Conservation (phyloP, 2,797 vertebrate species). For the Pangasius krempfi region DNA sequence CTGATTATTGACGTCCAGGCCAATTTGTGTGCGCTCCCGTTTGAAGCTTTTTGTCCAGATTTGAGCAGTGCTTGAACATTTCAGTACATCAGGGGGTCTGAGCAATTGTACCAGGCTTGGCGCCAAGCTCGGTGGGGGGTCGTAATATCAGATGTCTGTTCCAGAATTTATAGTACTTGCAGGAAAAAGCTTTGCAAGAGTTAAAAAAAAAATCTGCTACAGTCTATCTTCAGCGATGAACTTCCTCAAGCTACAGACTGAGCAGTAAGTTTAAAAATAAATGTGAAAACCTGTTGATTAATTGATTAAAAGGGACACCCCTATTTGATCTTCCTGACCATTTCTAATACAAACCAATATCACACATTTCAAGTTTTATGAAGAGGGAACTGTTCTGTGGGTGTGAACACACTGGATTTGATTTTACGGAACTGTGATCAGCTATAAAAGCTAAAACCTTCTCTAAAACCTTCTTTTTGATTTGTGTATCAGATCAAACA, state of each 20-base stretch:
- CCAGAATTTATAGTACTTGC: slow-evolving; percentile 3
- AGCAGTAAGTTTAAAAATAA: background rate
- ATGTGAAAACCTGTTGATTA: background rate
- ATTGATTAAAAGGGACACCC: background rate
- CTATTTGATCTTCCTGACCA: background rate
- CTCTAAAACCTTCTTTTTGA: background rate
- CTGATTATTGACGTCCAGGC: background rate
- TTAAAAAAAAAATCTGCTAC: background rate
- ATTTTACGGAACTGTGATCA: background rate
- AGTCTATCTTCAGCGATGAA: background rate
- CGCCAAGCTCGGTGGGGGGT: slow-evolving; percentile 18
- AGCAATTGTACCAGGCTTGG: slow-evolving; percentile 9
- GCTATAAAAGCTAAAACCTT: background rate
- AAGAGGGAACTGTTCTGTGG: background rate
- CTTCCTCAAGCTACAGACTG: background rate
- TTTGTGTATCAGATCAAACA: background rate
- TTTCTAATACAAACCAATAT: background rate
- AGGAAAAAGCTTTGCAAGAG: slow-evolving; percentile 15
- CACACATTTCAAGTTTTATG: no score
- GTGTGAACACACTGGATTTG: background rate
- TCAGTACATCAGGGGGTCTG: slow-evolving; percentile 28
- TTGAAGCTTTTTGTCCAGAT: slow-evolving; percentile 11
- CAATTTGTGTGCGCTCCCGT: slow-evolving; percentile 4
- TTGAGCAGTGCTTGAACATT: slow-evolving; percentile 11
- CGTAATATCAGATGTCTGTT: slow-evolving; percentile 12